Base-by-base conservation (phyloP, 2,797 vertebrate species). In the Eulemur albifrons region DNA sequence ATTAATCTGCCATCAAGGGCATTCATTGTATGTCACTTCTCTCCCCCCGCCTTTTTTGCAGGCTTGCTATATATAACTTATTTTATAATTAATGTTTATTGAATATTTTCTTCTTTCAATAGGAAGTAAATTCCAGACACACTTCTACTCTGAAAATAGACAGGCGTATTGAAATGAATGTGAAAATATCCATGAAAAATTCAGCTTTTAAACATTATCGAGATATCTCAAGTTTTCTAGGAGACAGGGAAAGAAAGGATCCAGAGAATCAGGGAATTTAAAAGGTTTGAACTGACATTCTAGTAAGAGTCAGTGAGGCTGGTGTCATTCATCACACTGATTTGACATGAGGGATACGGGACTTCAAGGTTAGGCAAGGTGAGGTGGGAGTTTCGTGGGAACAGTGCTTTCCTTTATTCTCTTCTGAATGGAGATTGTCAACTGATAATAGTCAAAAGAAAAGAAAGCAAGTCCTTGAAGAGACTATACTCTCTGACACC, bases 361-460 rank as follows among this genome's bases (percentile, higher is more conserved):
- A 89, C 43, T 95, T 97, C 90, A 97, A 94, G 97, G 94, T 97
- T 87, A 97, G 94, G 50, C 90, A 97, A 97, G 95, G 97, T 96
- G 92, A 97, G 38, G 30, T 70, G 23, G 50, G 72, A 88, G 95
- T 98, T 95, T 96, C 88, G 45, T 73, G 92, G 80, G 61, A 87
- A 50, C 65, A 72, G 30, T 59, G n/a, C 38, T 90, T 90, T 77
- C 70, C 72, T 94, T 93, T 93, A 88, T 65, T 97, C 69, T 90
- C 17, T 87, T 95, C 70, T 92, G 70, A 97, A 97, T 89, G 38
- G 59, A 77, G 59, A 80, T 48, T 77, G 81, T 91, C 61, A 97
- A 83, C 38, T 40, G 23, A 43, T 72, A 81, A 73, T 81, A 90
- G 27, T 79, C 48, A 67, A 83, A 96, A 92, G 32, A 50, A 88